phyloP scores from a whole-genome alignment of 92 coral and sea anemone species.

The Porites cylindrica region DNA sequence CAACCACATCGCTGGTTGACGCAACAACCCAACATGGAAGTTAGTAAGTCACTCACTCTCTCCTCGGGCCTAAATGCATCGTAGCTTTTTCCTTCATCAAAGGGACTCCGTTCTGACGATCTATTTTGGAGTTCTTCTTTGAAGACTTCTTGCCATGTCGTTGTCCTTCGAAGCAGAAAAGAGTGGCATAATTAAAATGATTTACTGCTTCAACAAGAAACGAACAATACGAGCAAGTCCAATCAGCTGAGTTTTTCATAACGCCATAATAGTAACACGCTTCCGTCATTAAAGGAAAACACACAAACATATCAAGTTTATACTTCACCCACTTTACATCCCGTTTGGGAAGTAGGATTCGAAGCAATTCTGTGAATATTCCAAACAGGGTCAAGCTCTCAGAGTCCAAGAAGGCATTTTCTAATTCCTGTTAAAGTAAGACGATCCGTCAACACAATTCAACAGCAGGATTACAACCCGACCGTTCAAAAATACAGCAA shows the following conservation, averaged over 20 bases:
- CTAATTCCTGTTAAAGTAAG: constrained; percentile 75
- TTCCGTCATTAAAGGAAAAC: constrained; percentile 43
- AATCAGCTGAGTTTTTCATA: constrained; percentile 35
- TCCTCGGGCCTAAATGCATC: constrained; percentile 73
- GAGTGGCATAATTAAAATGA: constrained; percentile 36
- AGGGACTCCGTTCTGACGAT: constrained; percentile 65
- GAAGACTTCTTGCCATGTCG: constrained; percentile 79
- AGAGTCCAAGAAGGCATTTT: constrained; percentile 84
- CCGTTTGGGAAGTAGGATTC: constrained; percentile 64
- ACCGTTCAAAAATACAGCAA: constrained; percentile 35
- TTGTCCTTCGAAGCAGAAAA: constrained; percentile 50
- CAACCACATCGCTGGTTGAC: constrained; percentile 32
- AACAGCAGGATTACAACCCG: constrained; percentile 52
- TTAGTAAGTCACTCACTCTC: constrained; percentile 61
- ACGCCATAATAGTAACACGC: constrained; percentile 32
- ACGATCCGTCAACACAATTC: constrained; percentile 52
- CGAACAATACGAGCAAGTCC: constrained; percentile 10
- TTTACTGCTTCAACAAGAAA: constrained; percentile 3
- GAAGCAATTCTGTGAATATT: constrained; percentile 75
- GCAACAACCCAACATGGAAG: constrained; percentile 1
- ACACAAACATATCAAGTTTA: constrained; percentile 40
- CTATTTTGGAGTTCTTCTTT: constrained; percentile 74
- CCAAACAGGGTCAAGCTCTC: constrained; percentile 74
- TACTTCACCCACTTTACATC: constrained; percentile 77
- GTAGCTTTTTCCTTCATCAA: constrained; percentile 70